Conservation (phyloP, 2,113 vertebrate genomes). For the Eolophus roseicapilla region DNA sequence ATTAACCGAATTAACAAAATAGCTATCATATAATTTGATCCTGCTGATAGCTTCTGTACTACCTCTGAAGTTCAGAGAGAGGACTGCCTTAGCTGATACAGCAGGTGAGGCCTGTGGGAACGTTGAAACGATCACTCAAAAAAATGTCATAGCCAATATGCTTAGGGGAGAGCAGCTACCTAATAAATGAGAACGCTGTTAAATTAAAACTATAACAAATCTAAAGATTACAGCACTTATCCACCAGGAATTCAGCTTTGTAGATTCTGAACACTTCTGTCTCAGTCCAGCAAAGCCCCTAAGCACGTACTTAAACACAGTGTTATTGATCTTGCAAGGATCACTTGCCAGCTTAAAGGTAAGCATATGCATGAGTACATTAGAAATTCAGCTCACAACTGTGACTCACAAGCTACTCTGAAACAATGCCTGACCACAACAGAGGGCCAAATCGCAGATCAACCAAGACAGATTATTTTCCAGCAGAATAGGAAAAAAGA, state of each 20-base stretch:
- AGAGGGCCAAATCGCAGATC: neutral
- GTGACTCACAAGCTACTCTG: neutral
- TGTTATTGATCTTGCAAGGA: neutral
- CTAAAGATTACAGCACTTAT: neutral
- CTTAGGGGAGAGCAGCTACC: neutral
- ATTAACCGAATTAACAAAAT: neutral
- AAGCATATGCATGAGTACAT: neutral
- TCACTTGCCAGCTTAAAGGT: neutral
- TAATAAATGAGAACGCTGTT: neutral
- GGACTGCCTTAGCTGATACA: neutral
- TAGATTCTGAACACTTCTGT: neutral
- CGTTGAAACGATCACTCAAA: neutral
- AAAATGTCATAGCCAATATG: neutral
- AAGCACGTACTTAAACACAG: neutral
- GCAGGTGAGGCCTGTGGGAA: neutral
- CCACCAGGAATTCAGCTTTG: neutral
- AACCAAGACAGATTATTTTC: neutral
- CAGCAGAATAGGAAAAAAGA: neutral
- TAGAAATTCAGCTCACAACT: neutral
- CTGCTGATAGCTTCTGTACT: neutral
- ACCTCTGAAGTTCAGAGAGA: neutral
- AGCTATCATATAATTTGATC: neutral
- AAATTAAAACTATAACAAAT: neutral
- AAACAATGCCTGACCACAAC: neutral
- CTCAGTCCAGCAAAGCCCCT: neutral